These are phyloP conservation scores for Phalacrocorax pelagicus DNA, from an alignment of 2,113 vertebrate species.

Conservation along the genomic window DNA sequence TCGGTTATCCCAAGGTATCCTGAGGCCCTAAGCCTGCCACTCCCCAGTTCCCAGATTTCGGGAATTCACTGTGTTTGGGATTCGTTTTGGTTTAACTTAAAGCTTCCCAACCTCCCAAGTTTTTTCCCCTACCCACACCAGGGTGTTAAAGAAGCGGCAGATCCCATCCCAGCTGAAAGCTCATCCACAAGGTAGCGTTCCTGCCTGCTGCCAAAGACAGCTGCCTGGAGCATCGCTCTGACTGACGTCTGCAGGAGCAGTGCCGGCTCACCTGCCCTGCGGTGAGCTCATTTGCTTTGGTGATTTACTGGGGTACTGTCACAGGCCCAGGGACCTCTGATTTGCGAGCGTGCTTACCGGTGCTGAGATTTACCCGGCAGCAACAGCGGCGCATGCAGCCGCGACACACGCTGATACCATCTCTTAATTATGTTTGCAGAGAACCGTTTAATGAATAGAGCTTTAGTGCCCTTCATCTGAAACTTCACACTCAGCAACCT, in stretches of 20 bases:
- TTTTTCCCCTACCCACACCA: rapidly evolving
- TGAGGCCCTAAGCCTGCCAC: neutral
- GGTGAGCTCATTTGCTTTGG: neutral
- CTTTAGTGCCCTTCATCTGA: conserved; percentile 27
- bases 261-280: neutral
- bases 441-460: conserved; percentile 61
- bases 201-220: rapidly evolving
- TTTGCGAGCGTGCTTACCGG: neutral
- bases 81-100: neutral
- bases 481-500: conserved; percentile 37
- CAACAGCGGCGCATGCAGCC: neutral
- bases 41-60: neutral
- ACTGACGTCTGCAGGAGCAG: neutral
- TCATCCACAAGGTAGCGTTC: rapidly evolving
- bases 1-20: rapidly evolving
- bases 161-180: neutral
- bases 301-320: neutral
- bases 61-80: neutral
- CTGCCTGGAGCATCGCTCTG: neutral
- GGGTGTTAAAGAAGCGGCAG: neutral
- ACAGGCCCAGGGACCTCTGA: neutral
- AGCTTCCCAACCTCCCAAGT: neutral
- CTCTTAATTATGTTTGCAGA: conserved; percentile 71
- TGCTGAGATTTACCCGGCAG: neutral
- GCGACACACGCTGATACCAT: conserved; percentile 20